Percentiles rank a stretch among this genome's conserved stretches.
phyloP scores from a whole-genome alignment of 2,888 invertebrate genomes.

The Nomada fabriciana region DNA sequence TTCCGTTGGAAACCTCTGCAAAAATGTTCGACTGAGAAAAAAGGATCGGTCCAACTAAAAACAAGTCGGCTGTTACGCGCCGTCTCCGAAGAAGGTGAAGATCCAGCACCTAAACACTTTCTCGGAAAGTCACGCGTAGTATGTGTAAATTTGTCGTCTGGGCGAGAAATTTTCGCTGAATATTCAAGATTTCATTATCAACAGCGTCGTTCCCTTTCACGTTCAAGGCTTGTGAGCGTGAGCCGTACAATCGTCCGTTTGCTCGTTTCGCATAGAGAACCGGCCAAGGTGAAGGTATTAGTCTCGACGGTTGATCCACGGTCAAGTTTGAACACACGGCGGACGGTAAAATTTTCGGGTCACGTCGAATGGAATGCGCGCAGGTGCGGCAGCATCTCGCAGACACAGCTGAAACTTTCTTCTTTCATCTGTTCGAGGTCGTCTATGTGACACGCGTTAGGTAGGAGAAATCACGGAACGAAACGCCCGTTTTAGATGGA shows the following conservation, averaged over 20 bases:
- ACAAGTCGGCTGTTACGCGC: neutral
- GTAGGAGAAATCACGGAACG: constrained; percentile 45
- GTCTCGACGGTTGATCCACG: constrained; percentile 57
- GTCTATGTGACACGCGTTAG: constrained; percentile 41
- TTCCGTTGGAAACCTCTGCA: neutral
- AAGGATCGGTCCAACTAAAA: no score
- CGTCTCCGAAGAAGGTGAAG: constrained; percentile 1
- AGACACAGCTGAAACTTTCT: constrained; percentile 76
- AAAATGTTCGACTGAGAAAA: neutral
- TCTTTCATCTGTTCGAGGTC: constrained; percentile 75
- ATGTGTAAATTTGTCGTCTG: constrained; percentile 26
- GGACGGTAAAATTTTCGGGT: constrained; percentile 78
- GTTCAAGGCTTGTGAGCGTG: constrained; percentile 43
- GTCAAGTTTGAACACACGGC: constrained; percentile 75
- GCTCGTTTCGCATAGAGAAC: constrained; percentile 5
- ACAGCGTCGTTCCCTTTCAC: constrained; percentile 54
- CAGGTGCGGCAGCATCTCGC: constrained; percentile 80
- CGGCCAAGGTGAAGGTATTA: constrained; percentile 53
- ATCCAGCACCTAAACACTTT: constrained; percentile 27
- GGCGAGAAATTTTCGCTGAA: constrained; percentile 43
- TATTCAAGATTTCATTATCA: constrained; percentile 42
- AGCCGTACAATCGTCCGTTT: constrained; percentile 4
- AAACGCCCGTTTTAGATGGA: neutral
- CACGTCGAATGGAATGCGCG: constrained; percentile 81
- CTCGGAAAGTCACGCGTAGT: constrained; percentile 8